A percentile compares a stretch with the other conserved stretches of the same genome.
Evolutionary conservation across 2,888 invertebrate genomes (phyloP).

Genomic region (Odontomyia ornata): DNA sequence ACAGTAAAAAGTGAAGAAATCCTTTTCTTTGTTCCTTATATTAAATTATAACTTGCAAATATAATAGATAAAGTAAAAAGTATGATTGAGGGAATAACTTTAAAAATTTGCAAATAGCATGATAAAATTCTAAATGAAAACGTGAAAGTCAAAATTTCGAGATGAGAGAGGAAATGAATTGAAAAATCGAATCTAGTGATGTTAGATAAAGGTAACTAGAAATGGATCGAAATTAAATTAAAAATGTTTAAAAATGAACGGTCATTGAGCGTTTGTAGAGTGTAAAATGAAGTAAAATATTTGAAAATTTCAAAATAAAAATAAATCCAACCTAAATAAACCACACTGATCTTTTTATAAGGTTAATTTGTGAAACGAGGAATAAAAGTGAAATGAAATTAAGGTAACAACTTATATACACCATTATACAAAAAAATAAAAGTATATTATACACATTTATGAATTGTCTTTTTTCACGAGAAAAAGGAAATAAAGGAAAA

Average conservation of each 20-base stretch:
- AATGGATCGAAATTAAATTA: too few relatives aligned
- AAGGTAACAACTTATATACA: constrained; percentile 33
- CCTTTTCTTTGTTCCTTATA: constrained; percentile 41
- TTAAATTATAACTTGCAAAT: constrained; percentile 8
- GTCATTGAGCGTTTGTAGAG: neutral
- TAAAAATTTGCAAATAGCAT: constrained; percentile 22
- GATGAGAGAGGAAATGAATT: neutral
- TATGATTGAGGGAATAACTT: constrained; percentile 8
- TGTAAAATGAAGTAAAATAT: neutral
- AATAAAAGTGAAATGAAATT: constrained; percentile 11
- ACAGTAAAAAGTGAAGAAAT: neutral
- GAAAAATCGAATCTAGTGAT: neutral
- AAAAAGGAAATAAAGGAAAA: neutral
- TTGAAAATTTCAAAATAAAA: neutral
- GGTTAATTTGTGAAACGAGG: constrained; percentile 14
- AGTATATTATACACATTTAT: constrained; percentile 26
- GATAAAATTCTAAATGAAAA: constrained; percentile 16
- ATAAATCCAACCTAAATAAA: neutral
- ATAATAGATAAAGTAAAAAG: neutral
- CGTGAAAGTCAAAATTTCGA: neutral
- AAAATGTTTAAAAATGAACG: too few relatives aligned
- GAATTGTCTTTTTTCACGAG: constrained; percentile 8
- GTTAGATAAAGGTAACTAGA: too few relatives aligned
- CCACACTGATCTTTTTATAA: constrained; percentile 5
- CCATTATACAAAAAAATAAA: constrained; percentile 33